phyloP scores from a whole-genome alignment of 2,113 vertebrate species.

The Oncorhynchus nerka region DNA sequence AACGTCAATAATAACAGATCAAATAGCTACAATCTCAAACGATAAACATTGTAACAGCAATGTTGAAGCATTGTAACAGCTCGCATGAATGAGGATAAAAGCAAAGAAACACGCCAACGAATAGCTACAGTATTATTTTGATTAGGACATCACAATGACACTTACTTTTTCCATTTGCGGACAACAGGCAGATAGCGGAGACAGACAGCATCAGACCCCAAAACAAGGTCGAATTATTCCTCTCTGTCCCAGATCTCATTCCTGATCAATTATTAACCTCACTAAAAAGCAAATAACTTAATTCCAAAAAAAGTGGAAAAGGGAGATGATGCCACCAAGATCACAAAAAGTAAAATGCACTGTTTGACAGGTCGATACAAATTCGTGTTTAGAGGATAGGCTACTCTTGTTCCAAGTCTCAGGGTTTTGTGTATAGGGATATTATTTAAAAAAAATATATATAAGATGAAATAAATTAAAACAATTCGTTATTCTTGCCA shows the following conservation, averaged over 20 bases:
- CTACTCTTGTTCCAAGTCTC: constrained; percentile 6
- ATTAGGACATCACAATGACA: constrained; percentile 37
- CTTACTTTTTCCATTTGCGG: constrained; percentile 89
- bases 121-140: neutral
- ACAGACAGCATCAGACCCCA: constrained; percentile 83
- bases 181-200: constrained; percentile 78
- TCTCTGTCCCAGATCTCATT: constrained; percentile 83
- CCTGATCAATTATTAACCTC: constrained; percentile 71
- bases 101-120: neutral
- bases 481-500: constrained; percentile 66
- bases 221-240: constrained; percentile 84
- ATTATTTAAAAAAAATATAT: constrained; percentile 5
- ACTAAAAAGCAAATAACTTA: constrained; percentile 44
- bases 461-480: constrained; percentile 27
- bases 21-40: constrained; percentile 10
- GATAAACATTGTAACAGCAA: constrained; percentile 1
- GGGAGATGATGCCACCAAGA: neutral
- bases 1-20: neutral
- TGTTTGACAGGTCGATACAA: constrained; percentile 28
- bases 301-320: neutral
- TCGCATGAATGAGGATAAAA: neutral
- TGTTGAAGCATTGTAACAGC: neutral
- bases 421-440: neutral
- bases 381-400: constrained; percentile 24
- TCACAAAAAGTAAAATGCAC: constrained; percentile 11